Percentiles rank a stretch among this genome's conserved stretches.
phyloP scores from a whole-genome alignment of 2,888 invertebrate genomes.

The Exephanes ischioxanthus region DNA sequence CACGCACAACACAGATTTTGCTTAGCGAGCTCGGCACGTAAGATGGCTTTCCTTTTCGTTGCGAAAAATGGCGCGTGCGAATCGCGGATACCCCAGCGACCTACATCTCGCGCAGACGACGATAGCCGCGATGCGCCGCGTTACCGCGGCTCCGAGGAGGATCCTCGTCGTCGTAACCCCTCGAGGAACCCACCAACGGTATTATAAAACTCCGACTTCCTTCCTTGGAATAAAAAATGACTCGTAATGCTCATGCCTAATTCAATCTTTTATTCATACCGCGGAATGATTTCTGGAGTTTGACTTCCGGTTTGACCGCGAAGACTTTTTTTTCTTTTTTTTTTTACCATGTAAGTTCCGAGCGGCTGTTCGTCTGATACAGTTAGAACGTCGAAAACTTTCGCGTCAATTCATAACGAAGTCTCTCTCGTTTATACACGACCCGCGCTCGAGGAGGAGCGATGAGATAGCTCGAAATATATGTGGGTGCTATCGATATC shows the following conservation, averaged over 20 bases:
- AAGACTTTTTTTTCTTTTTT: neutral
- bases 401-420: conserved; percentile 26
- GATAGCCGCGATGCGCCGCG: conserved; percentile 8
- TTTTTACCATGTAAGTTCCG: neutral
- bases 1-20: conserved; percentile 73
- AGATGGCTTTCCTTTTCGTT: conserved; percentile 85
- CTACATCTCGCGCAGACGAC: conserved; percentile 75
- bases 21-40: conserved; percentile 77
- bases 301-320: neutral
- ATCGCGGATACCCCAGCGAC: conserved; percentile 81
- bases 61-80: conserved; percentile 85
- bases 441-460: conserved; percentile 31
- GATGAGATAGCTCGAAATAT: conserved; percentile 44
- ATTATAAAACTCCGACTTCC: conserved; percentile 7
- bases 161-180: neutral
- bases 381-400: conserved; percentile 21
- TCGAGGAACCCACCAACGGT: neutral
- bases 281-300: neutral
- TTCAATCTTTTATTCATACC: neutral
- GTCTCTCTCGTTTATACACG: neutral
- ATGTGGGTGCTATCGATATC: conserved; percentile 65
- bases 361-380: neutral
- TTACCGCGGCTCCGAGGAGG: neutral
- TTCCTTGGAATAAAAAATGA: neutral
- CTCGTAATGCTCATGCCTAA: neutral